A percentile compares a stretch with the other conserved stretches of the same genome.
Evolutionary conservation across 2,113 vertebrate genomes (phyloP).

Genomic region (Chascanopsetta lugubris): DNA sequence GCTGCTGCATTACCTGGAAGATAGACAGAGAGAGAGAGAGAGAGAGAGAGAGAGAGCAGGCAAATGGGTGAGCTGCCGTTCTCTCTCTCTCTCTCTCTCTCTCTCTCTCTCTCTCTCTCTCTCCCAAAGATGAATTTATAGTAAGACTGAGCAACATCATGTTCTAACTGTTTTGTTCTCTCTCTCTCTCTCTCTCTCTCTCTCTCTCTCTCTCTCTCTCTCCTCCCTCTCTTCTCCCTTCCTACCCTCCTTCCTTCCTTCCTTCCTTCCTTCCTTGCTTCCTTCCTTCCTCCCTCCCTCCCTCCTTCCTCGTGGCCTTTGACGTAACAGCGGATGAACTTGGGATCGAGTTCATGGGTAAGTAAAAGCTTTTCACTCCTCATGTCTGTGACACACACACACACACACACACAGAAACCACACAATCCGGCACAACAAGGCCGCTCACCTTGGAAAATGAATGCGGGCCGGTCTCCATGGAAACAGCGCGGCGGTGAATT

Average conservation of each 20-base stretch:
- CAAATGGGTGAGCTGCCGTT: no score
- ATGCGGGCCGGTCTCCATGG: conserved; percentile 78
- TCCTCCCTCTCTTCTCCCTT: neutral
- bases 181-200: conserved; percentile 20
- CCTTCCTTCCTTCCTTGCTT: conserved; percentile 15
- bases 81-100: no score
- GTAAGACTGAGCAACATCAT: conserved; percentile 32
- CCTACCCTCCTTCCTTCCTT: neutral
- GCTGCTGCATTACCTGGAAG: no score
- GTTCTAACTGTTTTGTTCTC: conserved; percentile 52
- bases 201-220: neutral
- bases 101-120: no score
- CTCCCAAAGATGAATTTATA: conserved; percentile 40
- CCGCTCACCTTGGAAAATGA: conserved; percentile 73
- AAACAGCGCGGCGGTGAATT: conserved; percentile 72
- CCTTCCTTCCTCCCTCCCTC: neutral
- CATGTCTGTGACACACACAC: conserved; percentile 15
- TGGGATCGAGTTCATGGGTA: conserved; percentile 86
- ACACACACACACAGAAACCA: conserved; percentile 41
- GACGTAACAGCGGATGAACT: conserved; percentile 79
- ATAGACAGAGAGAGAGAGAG: no score
- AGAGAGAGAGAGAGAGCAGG: no score
- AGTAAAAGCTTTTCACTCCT: conserved; percentile 57
- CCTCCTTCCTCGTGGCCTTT: conserved; percentile 14
- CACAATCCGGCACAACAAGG: conserved; percentile 62